phyloP scores from a whole-genome alignment of 1,140 invertebrate genomes.

The Drusus annulatus region DNA sequence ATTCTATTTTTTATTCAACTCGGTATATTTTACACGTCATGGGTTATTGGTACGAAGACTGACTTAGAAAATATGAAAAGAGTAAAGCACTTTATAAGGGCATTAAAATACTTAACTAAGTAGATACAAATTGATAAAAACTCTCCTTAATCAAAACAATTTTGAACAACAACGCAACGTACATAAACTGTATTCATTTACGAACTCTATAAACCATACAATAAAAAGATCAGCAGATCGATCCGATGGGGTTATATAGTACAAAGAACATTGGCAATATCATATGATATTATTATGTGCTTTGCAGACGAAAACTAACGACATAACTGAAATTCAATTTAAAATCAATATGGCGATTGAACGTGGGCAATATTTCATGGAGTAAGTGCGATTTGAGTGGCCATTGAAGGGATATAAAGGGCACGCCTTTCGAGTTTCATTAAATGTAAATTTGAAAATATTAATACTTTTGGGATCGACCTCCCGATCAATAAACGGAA shows the following conservation, averaged over 20 bases:
- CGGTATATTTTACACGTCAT: too few relatives aligned
- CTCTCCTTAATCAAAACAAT: too few relatives aligned
- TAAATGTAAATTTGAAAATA: conserved; percentile 57
- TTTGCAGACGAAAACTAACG: conserved; percentile 4
- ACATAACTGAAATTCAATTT: conserved; percentile 43
- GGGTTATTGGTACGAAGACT: too few relatives aligned
- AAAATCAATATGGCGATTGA: conserved; percentile 47
- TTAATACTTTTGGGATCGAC: conserved; percentile 19
- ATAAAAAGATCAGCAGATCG: conserved; percentile 8
- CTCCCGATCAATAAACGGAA: conserved; percentile 16
- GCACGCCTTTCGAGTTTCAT: conserved; percentile 58
- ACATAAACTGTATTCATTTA: too few relatives aligned
- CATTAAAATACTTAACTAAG: too few relatives aligned
- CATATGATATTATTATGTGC: not conserved
- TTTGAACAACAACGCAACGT: too few relatives aligned
- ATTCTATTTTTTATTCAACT: too few relatives aligned
- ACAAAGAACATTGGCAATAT: not conserved
- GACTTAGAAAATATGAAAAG: too few relatives aligned
- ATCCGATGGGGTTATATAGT: not conserved
- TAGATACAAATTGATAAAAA: too few relatives aligned
- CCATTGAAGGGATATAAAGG: conserved; percentile 32
- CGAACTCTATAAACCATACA: not conserved
- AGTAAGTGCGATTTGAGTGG: conserved; percentile 50
- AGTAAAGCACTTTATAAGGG: too few relatives aligned
- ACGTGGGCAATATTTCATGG: conserved; percentile 46